These are phyloP conservation scores for Sebastes glaucus DNA, from an alignment of 2,797 vertebrate species.

Conservation along the genomic window DNA sequence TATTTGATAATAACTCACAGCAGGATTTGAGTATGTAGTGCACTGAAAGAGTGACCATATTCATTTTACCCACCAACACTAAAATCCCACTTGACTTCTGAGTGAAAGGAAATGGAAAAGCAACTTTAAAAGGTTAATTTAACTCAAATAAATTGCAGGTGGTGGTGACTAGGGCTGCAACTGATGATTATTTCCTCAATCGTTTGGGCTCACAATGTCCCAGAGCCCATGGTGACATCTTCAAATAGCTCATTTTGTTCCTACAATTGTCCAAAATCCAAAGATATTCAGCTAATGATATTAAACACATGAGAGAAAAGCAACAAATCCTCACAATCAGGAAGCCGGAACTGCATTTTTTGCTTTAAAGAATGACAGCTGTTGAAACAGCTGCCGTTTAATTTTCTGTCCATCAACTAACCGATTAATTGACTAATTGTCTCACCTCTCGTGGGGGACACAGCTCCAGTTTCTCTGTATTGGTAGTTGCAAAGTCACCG, in stretches of 20 bases:
- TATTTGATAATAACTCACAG: background rate
- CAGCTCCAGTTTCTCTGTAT: background rate
- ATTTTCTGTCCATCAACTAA: too few relatives aligned
- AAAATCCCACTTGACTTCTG: background rate
- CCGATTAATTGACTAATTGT: background rate
- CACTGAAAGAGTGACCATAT: background rate
- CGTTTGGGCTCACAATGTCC: background rate
- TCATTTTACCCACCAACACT: background rate
- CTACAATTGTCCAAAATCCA: background rate
- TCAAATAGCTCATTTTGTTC: background rate
- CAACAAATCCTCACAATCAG: background rate
- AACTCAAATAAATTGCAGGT: background rate
- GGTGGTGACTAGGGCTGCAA: background rate
- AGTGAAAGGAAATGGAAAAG: background rate
- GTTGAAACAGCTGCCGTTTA: too few relatives aligned
- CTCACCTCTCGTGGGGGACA: background rate
- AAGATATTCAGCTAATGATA: background rate
- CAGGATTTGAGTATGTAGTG: background rate
- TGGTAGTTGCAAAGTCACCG: background rate
- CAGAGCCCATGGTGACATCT: background rate
- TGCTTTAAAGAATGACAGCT: too few relatives aligned
- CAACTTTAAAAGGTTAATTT: background rate
- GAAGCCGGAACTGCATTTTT: background rate
- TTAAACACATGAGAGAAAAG: background rate
- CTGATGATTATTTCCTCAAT: background rate